Evolutionary conservation across 1,140 invertebrate species (phyloP).

Genomic region (Leptinotarsa defecta): DNA sequence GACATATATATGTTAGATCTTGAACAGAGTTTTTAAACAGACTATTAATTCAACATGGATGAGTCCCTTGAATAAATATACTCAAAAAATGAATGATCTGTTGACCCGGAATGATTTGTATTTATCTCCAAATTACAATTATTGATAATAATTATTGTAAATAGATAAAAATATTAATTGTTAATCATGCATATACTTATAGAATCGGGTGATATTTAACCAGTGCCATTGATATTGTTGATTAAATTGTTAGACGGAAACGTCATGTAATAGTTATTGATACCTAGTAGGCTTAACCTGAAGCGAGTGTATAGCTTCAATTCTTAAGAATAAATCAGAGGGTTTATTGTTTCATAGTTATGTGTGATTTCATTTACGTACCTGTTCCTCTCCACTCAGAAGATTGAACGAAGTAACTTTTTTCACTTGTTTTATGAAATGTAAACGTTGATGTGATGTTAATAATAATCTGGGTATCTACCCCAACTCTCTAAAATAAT

Average conservation of each 20-base stretch:
- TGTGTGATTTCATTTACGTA: neutral
- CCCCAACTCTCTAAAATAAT: too few species aligned
- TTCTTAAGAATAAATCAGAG: slow-evolving; percentile 57
- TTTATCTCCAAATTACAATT: slow-evolving; percentile 31
- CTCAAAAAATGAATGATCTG: slow-evolving; percentile 24
- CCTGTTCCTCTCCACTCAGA: too few species aligned
- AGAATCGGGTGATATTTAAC: slow-evolving; percentile 59
- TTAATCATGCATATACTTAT: slow-evolving; percentile 55
- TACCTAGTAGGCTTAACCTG: slow-evolving; percentile 53
- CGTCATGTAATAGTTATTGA: slow-evolving; percentile 54
- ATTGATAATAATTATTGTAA: slow-evolving; percentile 41
- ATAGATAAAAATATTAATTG: slow-evolving; percentile 49
- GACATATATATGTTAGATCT: neutral
- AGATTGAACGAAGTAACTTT: too few species aligned
- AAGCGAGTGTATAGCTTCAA: slow-evolving; percentile 54
- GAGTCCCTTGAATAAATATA: too few species aligned
- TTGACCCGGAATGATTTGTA: slow-evolving; percentile 29
- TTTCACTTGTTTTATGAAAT: too few species aligned
- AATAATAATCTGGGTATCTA: too few species aligned
- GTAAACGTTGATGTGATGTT: too few species aligned
- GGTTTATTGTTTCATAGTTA: slow-evolving; percentile 50
- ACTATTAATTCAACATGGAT: too few species aligned
- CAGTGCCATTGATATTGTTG: slow-evolving; percentile 59
- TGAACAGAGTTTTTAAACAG: too few species aligned
- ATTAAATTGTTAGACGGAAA: slow-evolving; percentile 56